phyloP scores from a whole-genome alignment of 37 sponge, comb jelly and placozoan species.

The Crambe crambe region DNA sequence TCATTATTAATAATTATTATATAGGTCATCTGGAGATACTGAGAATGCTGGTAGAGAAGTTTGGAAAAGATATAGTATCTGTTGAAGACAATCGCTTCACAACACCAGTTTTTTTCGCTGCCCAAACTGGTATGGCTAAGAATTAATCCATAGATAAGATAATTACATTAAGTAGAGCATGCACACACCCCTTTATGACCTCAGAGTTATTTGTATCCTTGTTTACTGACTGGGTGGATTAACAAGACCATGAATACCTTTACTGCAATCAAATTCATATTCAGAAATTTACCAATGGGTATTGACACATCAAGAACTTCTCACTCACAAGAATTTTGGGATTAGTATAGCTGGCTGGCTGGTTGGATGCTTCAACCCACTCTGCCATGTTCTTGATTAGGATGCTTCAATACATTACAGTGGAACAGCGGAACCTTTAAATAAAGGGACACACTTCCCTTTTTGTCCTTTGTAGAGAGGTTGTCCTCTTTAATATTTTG shows the following conservation, averaged over 20 bases:
- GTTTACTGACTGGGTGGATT: neutral
- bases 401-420: too few species aligned
- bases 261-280: neutral
- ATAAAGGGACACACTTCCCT: too few species aligned
- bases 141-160: neutral
- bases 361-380: too few species aligned
- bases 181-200: conserved; percentile 4
- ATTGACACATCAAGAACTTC: neutral
- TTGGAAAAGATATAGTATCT: conserved; percentile 58
- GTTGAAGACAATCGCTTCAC: conserved; percentile 56
- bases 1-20: too few species aligned
- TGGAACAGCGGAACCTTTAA: too few species aligned
- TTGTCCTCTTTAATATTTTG: too few species aligned
- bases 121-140: conserved; percentile 64
- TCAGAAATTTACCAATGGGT: neutral
- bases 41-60: conserved; percentile 55
- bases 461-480: too few species aligned
- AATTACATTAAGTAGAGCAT: neutral
- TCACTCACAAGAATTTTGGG: too few species aligned
- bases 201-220: neutral
- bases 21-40: conserved; percentile 70
- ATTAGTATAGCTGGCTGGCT: neutral
- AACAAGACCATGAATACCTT: neutral
- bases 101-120: conserved; percentile 77
- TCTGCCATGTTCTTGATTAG: too few species aligned